Evolutionary conservation across 23 tunicate species (phyloP), one percentile per base, ranked within the genome.

Genomic region (Ascidia mentula): DNA sequence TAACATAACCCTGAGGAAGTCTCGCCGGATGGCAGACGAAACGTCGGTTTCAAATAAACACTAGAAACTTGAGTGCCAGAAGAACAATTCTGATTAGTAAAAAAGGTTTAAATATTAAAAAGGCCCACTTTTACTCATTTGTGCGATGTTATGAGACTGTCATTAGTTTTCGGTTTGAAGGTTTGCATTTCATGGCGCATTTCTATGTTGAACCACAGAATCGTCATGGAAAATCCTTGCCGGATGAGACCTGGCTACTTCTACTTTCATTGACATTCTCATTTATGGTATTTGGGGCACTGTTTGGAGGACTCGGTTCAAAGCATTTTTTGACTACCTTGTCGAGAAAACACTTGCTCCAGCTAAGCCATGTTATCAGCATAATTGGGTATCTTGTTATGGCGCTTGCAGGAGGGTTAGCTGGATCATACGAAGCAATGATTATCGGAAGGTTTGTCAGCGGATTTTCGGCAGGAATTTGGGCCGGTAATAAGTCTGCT

Each of bases 191-290:
- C n/a, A n/a, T n/a, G n/a, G n/a, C n/a, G n/a, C n/a, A n/a, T n/a
- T 42, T 42, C 15, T 69, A 12, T 69, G 9, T 17, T 72, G 22
- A 24, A 31, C 33, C 36, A 30, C 76, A 72, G 76, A 31, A 72
- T 32, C 76, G 76, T 5, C 36, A 72, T 72, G 76, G 36, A 30
- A 13, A 4, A 5, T 26, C 36, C 26, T 5, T 72, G 76, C 76
- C 76, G 4, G 76, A 72, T 31, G 37, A 31, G 38, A 72, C 76
- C 33, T 74, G 78, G 78, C 34, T 36, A 34, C 34, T 36, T 34
- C 40, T 74, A n/a, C 78, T 74, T 74, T 74, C 78, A 31, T 20
- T 74, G 18, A 74, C 78, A 31, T 31, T 74, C 30, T 74, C 78
- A 15, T 0, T 34, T 17, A n/a, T 74, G 28, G 34, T 74, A 34